Conservation (phyloP, 1,140 invertebrate species). For the Penaeus indicus region DNA sequence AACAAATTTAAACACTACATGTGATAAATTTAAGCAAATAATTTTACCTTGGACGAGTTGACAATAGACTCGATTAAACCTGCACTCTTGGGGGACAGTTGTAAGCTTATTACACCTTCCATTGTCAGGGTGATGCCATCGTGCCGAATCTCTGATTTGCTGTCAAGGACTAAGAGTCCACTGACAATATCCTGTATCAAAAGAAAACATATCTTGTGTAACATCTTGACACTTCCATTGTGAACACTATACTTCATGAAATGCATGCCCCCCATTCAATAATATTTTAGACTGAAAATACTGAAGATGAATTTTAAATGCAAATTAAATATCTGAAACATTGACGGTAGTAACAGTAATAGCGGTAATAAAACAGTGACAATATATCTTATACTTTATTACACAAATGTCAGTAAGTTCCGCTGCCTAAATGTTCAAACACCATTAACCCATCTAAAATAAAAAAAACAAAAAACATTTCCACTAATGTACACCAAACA, state of each 20-base stretch:
- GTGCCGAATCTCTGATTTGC: conserved; percentile 84
- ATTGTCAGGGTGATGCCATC: conserved; percentile 89
- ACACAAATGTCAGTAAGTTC: too few species aligned
- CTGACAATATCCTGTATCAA: conserved; percentile 44
- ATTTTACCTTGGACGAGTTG: conserved; percentile 77
- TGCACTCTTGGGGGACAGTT: conserved; percentile 93
- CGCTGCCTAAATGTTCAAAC: too few species aligned
- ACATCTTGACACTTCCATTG: neutral
- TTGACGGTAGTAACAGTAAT: too few species aligned
- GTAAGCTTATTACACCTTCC: conserved; percentile 91
- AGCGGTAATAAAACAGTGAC: too few species aligned
- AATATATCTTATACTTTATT: too few species aligned
- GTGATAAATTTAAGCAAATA: conserved; percentile 36
- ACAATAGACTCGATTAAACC: conserved; percentile 96
- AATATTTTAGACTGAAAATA: too few species aligned
- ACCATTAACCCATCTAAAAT: too few species aligned
- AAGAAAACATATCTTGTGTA: neutral
- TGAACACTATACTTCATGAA: neutral
- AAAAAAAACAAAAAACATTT: neutral
- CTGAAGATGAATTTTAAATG: too few species aligned
- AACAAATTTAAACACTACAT: conserved; percentile 53
- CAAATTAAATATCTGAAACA: too few species aligned
- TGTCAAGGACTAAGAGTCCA: conserved; percentile 47
- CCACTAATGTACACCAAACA: neutral
- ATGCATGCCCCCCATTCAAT: too few species aligned